Evolutionary conservation across 2,113 vertebrate genomes (phyloP).

Genomic region (Bos indicus): DNA sequence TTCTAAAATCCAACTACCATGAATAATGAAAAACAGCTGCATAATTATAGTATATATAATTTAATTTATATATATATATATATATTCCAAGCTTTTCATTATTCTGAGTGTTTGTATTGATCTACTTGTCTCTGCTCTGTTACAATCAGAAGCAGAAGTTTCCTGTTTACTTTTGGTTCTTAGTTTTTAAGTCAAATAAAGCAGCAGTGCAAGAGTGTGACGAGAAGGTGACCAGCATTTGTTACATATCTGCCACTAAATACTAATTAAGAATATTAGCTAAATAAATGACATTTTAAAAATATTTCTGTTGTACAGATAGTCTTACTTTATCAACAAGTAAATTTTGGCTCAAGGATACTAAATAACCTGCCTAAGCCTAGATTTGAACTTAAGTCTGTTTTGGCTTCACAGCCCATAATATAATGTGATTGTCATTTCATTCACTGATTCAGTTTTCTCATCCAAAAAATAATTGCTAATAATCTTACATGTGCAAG

Average conservation of each 20-base stretch:
- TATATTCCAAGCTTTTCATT: background rate
- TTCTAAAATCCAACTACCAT: background rate
- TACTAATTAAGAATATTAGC: background rate
- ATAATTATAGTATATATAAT: background rate
- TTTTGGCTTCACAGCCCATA: background rate
- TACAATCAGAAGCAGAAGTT: background rate
- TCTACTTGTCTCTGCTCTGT: background rate
- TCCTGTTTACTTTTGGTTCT: background rate
- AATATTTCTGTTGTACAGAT: background rate
- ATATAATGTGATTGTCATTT: conserved; percentile 12
- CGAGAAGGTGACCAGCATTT: background rate
- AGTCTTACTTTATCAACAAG: background rate
- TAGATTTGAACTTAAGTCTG: background rate
- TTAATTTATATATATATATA: no score
- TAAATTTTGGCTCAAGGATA: background rate
- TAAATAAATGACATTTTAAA: background rate
- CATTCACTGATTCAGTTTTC: conserved; percentile 14
- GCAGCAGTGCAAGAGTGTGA: background rate
- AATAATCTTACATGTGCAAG: conserved; percentile 32
- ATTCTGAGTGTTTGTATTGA: background rate
- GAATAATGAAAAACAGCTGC: background rate
- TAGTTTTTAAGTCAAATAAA: background rate
- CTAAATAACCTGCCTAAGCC: background rate
- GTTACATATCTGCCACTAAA: no score
- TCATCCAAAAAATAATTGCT: conserved; percentile 51